phyloP scores from a whole-genome alignment of 2,888 invertebrate genomes.

The Adineta ricciae region DNA sequence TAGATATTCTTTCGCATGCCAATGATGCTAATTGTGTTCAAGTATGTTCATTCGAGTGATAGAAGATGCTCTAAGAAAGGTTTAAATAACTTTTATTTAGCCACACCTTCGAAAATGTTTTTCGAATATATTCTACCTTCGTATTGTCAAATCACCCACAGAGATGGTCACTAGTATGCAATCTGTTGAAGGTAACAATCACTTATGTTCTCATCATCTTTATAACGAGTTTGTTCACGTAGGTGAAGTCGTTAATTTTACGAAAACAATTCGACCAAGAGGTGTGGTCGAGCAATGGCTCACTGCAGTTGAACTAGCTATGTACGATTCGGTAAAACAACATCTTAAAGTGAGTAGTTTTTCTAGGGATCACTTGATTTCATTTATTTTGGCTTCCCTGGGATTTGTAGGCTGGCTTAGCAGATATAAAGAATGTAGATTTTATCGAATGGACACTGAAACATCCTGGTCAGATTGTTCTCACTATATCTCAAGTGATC shows the following conservation, averaged over 20 bases:
- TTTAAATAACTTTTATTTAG: slow-evolving; percentile 37
- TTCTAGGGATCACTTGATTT: background rate
- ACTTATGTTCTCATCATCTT: too few species aligned
- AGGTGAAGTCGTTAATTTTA: slow-evolving; percentile 46
- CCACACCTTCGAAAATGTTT: slow-evolving; percentile 50
- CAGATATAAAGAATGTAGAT: slow-evolving; percentile 42
- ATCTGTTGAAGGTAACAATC: background rate
- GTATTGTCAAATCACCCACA: slow-evolving; percentile 38
- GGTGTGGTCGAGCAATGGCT: slow-evolving; percentile 50
- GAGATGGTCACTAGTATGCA: slow-evolving; percentile 24
- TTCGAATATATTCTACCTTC: slow-evolving; percentile 47
- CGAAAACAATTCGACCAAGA: slow-evolving; percentile 44
- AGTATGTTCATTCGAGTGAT: background rate
- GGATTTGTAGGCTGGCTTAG: slow-evolving; percentile 45
- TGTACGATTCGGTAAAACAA: slow-evolving; percentile 41
- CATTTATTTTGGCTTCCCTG: background rate
- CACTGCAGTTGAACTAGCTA: slow-evolving; percentile 47
- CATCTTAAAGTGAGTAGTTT: slow-evolving; percentile 12
- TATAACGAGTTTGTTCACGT: too few species aligned
- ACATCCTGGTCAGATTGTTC: slow-evolving; percentile 49
- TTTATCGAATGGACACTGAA: slow-evolving; percentile 45
- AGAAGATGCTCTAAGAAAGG: background rate
- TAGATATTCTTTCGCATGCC: slow-evolving; percentile 49
- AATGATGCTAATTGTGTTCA: slow-evolving; percentile 37
- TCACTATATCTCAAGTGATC: slow-evolving; percentile 48